A percentile compares a stretch with the other conserved stretches of the same genome.
phyloP scores from a whole-genome alignment of 2,113 vertebrate species.

The Lynx canadensis region DNA sequence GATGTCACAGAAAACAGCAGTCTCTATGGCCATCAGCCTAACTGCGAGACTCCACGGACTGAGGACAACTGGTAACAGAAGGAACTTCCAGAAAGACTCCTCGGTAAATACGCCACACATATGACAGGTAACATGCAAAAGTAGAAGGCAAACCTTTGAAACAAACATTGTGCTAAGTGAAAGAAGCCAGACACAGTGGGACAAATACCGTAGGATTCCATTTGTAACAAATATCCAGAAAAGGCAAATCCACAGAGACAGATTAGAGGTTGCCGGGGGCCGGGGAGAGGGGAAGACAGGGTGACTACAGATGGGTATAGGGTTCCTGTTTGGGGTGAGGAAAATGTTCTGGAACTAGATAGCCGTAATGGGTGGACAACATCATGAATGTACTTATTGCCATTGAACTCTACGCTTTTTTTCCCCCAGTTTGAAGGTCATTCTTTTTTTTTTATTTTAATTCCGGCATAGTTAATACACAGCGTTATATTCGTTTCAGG shows the following conservation, averaged over 20 bases:
- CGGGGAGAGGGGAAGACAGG: no score
- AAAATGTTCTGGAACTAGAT: conserved; percentile 3
- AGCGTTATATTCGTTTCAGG: not conserved
- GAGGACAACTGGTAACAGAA: not conserved
- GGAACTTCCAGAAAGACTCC: not conserved
- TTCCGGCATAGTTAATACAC: not conserved
- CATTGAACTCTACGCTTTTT: not conserved
- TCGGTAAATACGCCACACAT: not conserved
- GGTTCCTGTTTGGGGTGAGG: not conserved
- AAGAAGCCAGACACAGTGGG: not conserved
- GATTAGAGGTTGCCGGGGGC: not conserved
- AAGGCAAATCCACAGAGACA: not conserved
- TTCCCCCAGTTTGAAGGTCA: not conserved
- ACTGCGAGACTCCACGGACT: rapidly evolving
- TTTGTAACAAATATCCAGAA: not conserved
- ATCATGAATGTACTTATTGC: not conserved
- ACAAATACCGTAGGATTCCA: no score
- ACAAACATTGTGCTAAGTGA: not conserved
- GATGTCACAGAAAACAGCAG: not conserved
- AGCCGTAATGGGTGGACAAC: not conserved
- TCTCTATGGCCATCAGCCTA: not conserved
- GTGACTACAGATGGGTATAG: not conserved
- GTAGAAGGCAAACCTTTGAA: not conserved
- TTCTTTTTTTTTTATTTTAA: not conserved
- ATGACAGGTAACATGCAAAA: not conserved